Evolutionary conservation across 2,888 invertebrate species (phyloP).

Genomic region (Torymus auratus): DNA sequence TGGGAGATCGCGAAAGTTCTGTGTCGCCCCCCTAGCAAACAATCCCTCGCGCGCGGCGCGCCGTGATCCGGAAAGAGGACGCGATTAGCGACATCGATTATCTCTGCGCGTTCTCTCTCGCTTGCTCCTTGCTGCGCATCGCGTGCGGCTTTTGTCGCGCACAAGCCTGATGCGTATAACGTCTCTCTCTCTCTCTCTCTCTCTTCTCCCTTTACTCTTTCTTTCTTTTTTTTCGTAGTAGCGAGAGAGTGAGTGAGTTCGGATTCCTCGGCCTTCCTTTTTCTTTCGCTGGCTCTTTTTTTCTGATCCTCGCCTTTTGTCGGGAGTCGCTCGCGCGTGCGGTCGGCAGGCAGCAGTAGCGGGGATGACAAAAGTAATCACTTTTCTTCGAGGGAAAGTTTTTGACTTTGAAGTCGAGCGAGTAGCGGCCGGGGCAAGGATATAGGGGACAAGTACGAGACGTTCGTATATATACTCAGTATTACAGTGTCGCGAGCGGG

Average conservation of each 20-base stretch:
- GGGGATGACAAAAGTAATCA: conserved; percentile 58
- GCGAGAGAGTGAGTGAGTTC: not conserved
- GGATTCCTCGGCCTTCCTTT: conserved; percentile 1
- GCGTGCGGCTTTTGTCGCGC: not conserved
- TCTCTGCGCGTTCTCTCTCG: conserved; percentile 1
- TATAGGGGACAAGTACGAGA: not conserved
- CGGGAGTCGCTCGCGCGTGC: conserved; percentile 54
- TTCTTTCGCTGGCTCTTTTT: not conserved
- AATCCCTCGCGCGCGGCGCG: conserved; percentile 39
- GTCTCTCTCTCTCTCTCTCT: not conserved
- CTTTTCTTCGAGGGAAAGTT: conserved; percentile 53
- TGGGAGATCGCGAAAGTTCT: not conserved
- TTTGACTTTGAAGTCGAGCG: conserved; percentile 57
- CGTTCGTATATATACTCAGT: not conserved
- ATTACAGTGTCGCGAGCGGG: conserved; percentile 2
- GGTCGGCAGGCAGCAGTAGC: conserved; percentile 9
- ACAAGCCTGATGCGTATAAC: conserved; percentile 20
- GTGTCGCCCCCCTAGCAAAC: conserved; percentile 32
- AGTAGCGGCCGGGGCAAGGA: conserved; percentile 3
- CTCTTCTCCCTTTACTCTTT: not conserved
- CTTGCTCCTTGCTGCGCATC: conserved; percentile 12
- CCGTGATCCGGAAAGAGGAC: conserved; percentile 58
- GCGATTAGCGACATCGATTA: conserved; percentile 59
- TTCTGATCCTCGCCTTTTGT: conserved; percentile 43
- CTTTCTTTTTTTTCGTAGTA: conserved; percentile 1